Percentiles rank a stretch among this genome's conserved stretches.
These are phyloP conservation scores for Tachina grossa DNA, from an alignment of 2,888 invertebrate genomes.

Conservation along the genomic window DNA sequence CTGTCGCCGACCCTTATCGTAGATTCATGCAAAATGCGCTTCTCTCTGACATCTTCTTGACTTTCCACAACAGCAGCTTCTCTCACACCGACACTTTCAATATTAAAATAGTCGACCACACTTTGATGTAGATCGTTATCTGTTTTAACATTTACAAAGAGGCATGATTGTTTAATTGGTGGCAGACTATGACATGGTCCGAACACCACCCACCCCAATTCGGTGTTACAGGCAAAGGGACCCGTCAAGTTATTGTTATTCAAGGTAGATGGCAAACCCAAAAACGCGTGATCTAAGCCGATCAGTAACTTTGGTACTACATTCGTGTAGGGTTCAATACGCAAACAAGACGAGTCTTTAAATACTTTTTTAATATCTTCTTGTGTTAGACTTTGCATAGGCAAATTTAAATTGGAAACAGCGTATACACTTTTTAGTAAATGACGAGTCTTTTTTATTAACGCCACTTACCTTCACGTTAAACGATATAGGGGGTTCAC, in stretches of 20 bases:
- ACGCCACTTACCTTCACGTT: too few relatives aligned
- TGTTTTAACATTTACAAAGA: not conserved
- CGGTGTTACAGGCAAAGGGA: constrained; percentile 66
- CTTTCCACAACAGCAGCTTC: too few relatives aligned
- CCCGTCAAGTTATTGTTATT: constrained; percentile 1
- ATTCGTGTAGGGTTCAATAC: too few relatives aligned
- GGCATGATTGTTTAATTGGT: constrained; percentile 9
- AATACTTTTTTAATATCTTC: too few relatives aligned
- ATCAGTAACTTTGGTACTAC: not conserved
- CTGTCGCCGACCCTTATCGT: constrained; percentile 39
- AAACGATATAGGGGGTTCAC: too few relatives aligned
- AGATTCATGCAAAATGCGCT: not conserved
- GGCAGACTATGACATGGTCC: constrained; percentile 7
- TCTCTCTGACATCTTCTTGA: too few relatives aligned
- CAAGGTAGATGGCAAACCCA: constrained; percentile 5
- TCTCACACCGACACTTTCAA: too few relatives aligned
- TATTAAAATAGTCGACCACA: too few relatives aligned
- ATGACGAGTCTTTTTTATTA: too few relatives aligned
- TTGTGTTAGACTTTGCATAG: not conserved
- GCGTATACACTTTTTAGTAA: constrained; percentile 7
- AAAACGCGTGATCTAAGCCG: constrained; percentile 9
- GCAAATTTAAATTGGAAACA: constrained; percentile 16
- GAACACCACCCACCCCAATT: constrained; percentile 63
- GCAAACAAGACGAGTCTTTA: too few relatives aligned
- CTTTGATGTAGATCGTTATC: too few relatives aligned